Conservation (phyloP, 2,888 invertebrate species). For the Drosophila picticornis region DNA sequence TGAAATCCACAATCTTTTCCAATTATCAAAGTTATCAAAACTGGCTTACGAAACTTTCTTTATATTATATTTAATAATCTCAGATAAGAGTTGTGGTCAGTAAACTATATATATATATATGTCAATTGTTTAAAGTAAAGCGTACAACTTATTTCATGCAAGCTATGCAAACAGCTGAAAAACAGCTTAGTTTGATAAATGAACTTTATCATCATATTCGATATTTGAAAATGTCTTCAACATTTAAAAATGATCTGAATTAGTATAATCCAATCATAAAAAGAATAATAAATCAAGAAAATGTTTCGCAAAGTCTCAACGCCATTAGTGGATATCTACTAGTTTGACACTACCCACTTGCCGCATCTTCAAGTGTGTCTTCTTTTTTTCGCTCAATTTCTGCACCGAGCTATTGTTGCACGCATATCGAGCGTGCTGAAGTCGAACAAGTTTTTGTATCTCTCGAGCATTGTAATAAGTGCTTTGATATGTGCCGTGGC, state of each 20-base stretch:
- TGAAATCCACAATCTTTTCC: not conserved
- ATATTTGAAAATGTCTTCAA: not conserved
- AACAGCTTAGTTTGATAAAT: not conserved
- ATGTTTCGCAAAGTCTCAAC: not conserved
- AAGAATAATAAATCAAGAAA: not conserved
- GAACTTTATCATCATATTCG: not conserved
- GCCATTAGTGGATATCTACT: not conserved
- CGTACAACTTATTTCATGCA: not conserved
- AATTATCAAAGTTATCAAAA: not conserved
- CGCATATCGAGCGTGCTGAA: constrained; percentile 38
- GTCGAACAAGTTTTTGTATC: constrained; percentile 29
- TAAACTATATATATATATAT: not conserved
- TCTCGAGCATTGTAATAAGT: constrained; percentile 43
- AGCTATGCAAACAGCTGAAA: not conserved
- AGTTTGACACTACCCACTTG: not conserved
- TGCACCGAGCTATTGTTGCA: constrained; percentile 46
- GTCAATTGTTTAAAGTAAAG: not conserved
- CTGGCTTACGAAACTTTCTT: not conserved
- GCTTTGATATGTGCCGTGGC: constrained; percentile 31
- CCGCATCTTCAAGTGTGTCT: not conserved
- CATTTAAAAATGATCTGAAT: not conserved
- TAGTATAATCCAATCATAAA: not conserved
- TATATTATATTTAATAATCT: not conserved
- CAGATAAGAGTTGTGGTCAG: not conserved
- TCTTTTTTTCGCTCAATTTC: constrained; percentile 10